These are phyloP conservation scores for Hirtodrosophila histrioides DNA, from an alignment of 2,888 invertebrate species.

Conservation along the genomic window DNA sequence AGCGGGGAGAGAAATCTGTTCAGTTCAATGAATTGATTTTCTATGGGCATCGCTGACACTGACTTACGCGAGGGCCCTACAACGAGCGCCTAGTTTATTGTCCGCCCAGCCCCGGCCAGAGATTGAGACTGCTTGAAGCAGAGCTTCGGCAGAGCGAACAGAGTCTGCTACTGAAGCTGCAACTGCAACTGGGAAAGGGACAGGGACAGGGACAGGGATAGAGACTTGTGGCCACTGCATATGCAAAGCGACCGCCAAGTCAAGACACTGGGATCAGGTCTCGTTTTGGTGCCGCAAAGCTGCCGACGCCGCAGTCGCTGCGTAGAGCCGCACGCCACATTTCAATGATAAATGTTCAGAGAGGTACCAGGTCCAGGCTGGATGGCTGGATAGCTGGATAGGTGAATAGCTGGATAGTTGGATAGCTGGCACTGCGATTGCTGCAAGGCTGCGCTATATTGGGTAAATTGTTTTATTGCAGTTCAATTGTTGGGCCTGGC, in stretches of 20 bases:
- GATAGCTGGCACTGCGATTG: constrained; percentile 66
- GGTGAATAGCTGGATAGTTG: constrained; percentile 14
- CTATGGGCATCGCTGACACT: constrained; percentile 67
- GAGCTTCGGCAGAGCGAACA: constrained; percentile 18
- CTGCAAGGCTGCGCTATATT: constrained; percentile 77
- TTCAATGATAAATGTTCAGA: constrained; percentile 81
- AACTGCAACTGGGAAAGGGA: constrained; percentile 19
- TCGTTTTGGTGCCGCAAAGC: constrained; percentile 81
- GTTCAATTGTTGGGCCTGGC: constrained; percentile 79
- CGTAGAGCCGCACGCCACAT: constrained; percentile 76
- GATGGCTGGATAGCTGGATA: constrained; percentile 17
- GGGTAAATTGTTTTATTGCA: constrained; percentile 84
- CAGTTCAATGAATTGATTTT: constrained; percentile 75
- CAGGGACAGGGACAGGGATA: not conserved
- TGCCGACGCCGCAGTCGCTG: constrained; percentile 54
- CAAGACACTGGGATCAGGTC: constrained; percentile 73
- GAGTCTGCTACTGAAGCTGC: constrained; percentile 11
- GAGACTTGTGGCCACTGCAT: constrained; percentile 28
- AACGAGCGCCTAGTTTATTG: constrained; percentile 58
- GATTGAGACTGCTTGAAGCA: constrained; percentile 38
- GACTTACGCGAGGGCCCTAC: constrained; percentile 68
- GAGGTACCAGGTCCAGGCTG: constrained; percentile 38
- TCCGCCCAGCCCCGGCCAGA: constrained; percentile 48
- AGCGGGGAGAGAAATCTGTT: constrained; percentile 65
- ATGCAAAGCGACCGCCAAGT: constrained; percentile 78